Base-by-base conservation (phyloP, 2,113 vertebrate species). In the Lampris incognitus region DNA sequence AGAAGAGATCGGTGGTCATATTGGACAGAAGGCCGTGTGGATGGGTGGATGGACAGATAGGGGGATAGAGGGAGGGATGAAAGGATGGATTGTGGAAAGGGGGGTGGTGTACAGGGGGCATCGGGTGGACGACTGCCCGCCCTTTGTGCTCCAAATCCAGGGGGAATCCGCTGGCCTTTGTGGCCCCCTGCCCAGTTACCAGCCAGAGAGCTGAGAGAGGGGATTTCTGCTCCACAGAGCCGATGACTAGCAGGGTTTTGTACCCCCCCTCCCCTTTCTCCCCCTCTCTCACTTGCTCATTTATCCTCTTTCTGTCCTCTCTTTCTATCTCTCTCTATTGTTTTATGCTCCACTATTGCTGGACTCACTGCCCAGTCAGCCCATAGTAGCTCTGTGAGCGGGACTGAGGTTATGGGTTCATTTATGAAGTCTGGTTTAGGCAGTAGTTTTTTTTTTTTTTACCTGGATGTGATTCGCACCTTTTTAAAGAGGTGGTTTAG, bases 91-190 rank as follows among this genome's bases (percentile, higher is more conserved):
- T 37, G 58, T 13, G 38, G 2, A 9, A 11, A 9, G 11, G 57
- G 7, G 58, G 6, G 39, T 0, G 38, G 58, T 10, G 3, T 77
- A 40, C n/a, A 74, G 54, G 56, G 88, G 91, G 84, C 78, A 83
- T 61, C 78, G 86, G 81, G 82, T 90, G 84, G 89, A 92, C 74
- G 52, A 65, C 87, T 87, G 91, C 89, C 89, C 84, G 86, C 78
- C 73, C 85, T 90, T 92, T 92, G 89, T 91, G 83, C 78, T 89
- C 69, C 83, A 92, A 92, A 92, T 91, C 89, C 88, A n/a, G 78
- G 57, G 83, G 85, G 84, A 91, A 92, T 92, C 87, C 88, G 84
- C 85, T 56, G 60, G 82, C 88, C 84, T 88, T 92, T 91, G 91
- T 91, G 77, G 78, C 71, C 84, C 81, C 60, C 79, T 84, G 89